phyloP scores from a whole-genome alignment of 2,888 invertebrate genomes.

The Diaprepes abbreviatus region DNA sequence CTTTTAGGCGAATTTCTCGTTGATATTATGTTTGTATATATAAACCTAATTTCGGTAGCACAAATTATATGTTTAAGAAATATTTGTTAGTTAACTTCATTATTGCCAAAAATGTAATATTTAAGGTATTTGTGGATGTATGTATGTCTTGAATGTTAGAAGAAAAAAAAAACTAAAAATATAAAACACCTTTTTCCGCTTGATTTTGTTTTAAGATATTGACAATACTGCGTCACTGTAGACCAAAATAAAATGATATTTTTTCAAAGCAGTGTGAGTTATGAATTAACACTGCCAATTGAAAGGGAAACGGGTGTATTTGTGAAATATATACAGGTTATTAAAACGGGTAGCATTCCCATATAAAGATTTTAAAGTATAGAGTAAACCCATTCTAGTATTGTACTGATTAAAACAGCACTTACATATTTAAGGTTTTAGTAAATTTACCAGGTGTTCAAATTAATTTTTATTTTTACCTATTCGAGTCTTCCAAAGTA shows the following conservation, averaged over 20 bases:
- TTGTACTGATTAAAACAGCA: conserved; percentile 23
- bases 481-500: too few species aligned
- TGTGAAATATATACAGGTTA: conserved; percentile 36
- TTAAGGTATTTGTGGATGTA: conserved; percentile 13
- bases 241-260: conserved; percentile 16
- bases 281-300: conserved; percentile 33
- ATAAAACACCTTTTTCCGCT: conserved; percentile 1
- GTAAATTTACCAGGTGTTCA: neutral
- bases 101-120: conserved; percentile 8
- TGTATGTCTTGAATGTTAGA: conserved; percentile 14
- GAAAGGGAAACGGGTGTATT: conserved; percentile 36
- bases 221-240: conserved; percentile 35
- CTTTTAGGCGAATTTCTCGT: neutral
- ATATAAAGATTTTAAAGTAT: conserved; percentile 25
- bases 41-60: conserved; percentile 2
- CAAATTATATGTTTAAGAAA: conserved; percentile 4
- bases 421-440: conserved; percentile 12
- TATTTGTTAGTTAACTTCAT: conserved; percentile 11
- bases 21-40: conserved; percentile 14
- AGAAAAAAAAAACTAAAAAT: neutral
- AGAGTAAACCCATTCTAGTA: conserved; percentile 18
- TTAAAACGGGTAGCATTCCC: conserved; percentile 23
- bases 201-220: conserved; percentile 4
- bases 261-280: conserved; percentile 35
- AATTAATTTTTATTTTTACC: neutral